Percentiles rank a stretch among this genome's conserved stretches.
These are phyloP conservation scores for Drosophila arawakana DNA, from an alignment of 1,140 invertebrate genomes.

Conservation along the genomic window DNA sequence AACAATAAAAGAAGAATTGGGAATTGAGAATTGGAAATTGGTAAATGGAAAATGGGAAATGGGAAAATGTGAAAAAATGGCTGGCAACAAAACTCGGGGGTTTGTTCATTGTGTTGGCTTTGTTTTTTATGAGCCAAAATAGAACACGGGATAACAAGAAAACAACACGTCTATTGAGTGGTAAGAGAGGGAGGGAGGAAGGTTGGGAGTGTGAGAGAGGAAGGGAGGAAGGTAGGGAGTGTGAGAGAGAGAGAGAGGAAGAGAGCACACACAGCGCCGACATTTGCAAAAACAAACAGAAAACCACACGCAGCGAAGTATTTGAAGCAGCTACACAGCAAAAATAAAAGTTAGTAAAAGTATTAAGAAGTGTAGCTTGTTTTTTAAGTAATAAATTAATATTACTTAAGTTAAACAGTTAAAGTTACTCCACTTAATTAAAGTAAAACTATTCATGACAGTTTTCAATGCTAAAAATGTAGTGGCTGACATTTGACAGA, in stretches of 20 bases:
- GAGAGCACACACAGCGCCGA: constrained; percentile 7
- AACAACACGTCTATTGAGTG: constrained; percentile 8
- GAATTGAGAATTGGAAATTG: too few species aligned
- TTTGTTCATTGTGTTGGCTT: constrained; percentile 31
- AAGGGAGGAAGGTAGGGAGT: background rate
- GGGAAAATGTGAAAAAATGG: constrained; percentile 1
- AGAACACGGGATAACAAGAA: constrained; percentile 54
- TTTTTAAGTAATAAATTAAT: too few species aligned
- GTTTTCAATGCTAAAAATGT: too few species aligned
- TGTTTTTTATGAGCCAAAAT: constrained; percentile 48
- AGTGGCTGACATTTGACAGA: too few species aligned
- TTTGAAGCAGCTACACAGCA: background rate
- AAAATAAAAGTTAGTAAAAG: too few species aligned
- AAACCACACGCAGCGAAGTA: constrained; percentile 48
- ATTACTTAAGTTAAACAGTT: too few species aligned
- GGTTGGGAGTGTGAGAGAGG: background rate
- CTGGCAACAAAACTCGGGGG: constrained; percentile 6
- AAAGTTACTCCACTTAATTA: too few species aligned
- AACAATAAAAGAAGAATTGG: constrained; percentile 22
- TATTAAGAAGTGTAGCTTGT: too few species aligned
- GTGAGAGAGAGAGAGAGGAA: background rate
- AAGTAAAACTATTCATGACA: too few species aligned
- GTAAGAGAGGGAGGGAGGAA: background rate
- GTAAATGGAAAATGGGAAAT: too few species aligned
- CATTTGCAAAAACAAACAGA: constrained; percentile 61